Evolutionary conservation across 2,888 invertebrate species (phyloP), one percentile per base, ranked within the genome.

Genomic region (Macrosiphum euphorbiae): DNA sequence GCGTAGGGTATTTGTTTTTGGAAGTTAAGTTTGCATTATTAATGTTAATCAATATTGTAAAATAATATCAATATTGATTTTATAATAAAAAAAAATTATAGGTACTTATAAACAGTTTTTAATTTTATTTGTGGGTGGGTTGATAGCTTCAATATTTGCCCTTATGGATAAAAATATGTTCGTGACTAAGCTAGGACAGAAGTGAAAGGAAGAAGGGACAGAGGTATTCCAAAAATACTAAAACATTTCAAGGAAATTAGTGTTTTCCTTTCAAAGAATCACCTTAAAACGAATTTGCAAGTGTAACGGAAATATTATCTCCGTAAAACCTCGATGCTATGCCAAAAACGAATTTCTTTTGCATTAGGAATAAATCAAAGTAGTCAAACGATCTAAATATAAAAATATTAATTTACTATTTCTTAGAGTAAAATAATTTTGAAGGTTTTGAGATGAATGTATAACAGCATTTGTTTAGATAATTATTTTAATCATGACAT

Each of bases 301-400:
- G 67, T n/a, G n/a, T n/a, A 67, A 67, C n/a, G n/a, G 67, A 67
- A 67, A 67, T 67, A 67, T 67, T 67, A 67, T 67, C 35, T 35
- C 35, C 20, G 20, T 67, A 16, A 67, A 67, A 67, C 35, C 67
- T 2, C n/a, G 35, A 67, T 35, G n/a, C n/a, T 67, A 35, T 35
- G 67, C 67, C 67, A 67, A 67, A 67, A 67, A 16, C 7, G 5
- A 67, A 67, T 67, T 67, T n/a, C 1, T 35, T 35, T 67, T 67
- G 16, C 67, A 67, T 26, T 26, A 67, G 16, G 20, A 2, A 20
- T 35, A 35, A 67, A 67, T 67, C 16, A 52, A 52, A 52, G 16
- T 16, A 52, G 16, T 52, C 52, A 67, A 67, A 67, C 5, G 26
- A 35, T 67, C 7, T 67, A 35, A 67, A 35, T 35, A 67, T 67